Evolutionary conservation across 1,140 invertebrate species (phyloP).

Genomic region (Carposina sasakii): DNA sequence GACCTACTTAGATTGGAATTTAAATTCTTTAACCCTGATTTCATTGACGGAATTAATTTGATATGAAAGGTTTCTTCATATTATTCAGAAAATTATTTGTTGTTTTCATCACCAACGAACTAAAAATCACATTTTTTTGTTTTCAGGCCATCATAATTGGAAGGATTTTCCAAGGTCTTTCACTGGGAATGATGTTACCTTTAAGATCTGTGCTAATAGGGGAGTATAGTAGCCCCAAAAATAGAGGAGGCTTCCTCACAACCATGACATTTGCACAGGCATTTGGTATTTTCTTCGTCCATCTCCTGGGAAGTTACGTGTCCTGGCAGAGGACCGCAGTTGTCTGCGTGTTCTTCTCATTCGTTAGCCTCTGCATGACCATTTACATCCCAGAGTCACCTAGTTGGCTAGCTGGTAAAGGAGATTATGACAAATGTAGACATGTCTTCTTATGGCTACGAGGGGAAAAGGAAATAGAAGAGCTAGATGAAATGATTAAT

Average conservation of each 20-base stretch:
- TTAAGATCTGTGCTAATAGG: slow-evolving; percentile 37
- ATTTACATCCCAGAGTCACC: slow-evolving; percentile 76
- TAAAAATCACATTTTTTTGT: too few species aligned
- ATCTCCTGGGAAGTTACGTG: slow-evolving; percentile 66
- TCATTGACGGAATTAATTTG: too few species aligned
- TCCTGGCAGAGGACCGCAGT: slow-evolving; percentile 62
- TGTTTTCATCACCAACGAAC: too few species aligned
- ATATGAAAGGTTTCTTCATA: too few species aligned
- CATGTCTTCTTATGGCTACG: slow-evolving; percentile 47
- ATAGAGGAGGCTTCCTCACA: slow-evolving; percentile 11
- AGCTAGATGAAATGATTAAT: slow-evolving; percentile 14
- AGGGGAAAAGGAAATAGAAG: slow-evolving; percentile 29
- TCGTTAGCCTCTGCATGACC: slow-evolving; percentile 42
- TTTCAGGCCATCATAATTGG: slow-evolving; percentile 3
- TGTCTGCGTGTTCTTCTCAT: slow-evolving; percentile 45
- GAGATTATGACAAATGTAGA: slow-evolving; percentile 40
- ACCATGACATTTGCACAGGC: slow-evolving; percentile 1
- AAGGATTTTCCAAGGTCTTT: slow-evolving; percentile 3
- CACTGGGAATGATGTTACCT: slow-evolving; percentile 17
- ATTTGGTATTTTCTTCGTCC: slow-evolving; percentile 22
- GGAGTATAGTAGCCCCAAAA: slow-evolving; percentile 10
- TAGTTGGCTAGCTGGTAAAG: slow-evolving; percentile 71
- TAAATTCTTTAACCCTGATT: too few species aligned
- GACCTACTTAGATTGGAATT: too few species aligned
- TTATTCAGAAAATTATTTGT: too few species aligned